Base-by-base conservation (phyloP, 2,888 invertebrate genomes). In the Tanypteryx hageni region DNA sequence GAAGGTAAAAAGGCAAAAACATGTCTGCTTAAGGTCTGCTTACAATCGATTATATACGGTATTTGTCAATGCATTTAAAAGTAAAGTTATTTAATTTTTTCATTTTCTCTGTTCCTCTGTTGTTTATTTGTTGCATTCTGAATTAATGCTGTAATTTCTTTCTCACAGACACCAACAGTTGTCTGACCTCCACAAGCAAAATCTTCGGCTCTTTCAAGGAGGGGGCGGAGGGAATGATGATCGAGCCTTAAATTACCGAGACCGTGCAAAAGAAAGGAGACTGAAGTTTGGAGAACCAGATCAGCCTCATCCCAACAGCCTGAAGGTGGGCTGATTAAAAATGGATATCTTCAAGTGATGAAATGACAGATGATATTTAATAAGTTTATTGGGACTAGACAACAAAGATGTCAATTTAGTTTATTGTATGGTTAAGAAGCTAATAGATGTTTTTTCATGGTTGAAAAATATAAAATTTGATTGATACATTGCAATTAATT, bases 211-310 rank as follows among this genome's bases (percentile, higher is more conserved):
- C 11, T 89, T 64, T 68, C 89, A 89, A 64, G 89, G 89, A 64
- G 57, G 56, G 27, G 81, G 18, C 22, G 58, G 56, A 27, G 92
- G 92, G 18, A 22, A 44, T 76, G 44, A 84, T 57, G 96, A 96
- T 93, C 94, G 94, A 76, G 95, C 95, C 93, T 64, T 92, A 76
- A 93, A 95, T 94, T 99, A 99, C 95, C 96, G 99, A 93, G 99
- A 99, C 95, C 96, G 99, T 82, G 99, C 99, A 0, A 99, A 99
- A 94, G 99, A 99, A 94, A 96, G 99, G 64, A 95, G 99, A 92
- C 96, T 98, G 94, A 99, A 99, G 94, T 99, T 98, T 94, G 99
- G 99, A 0, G 98, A 98, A 95, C 97, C 98, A 31, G 98, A 98
- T 93, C 97, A 97, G 93, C 97, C 97, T 0, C 97, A 97, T 92